A percentile compares a stretch with the other conserved stretches of the same genome.
Conservation (phyloP, 2,797 vertebrate genomes). For the Gymnoscopelus braueri region DNA sequence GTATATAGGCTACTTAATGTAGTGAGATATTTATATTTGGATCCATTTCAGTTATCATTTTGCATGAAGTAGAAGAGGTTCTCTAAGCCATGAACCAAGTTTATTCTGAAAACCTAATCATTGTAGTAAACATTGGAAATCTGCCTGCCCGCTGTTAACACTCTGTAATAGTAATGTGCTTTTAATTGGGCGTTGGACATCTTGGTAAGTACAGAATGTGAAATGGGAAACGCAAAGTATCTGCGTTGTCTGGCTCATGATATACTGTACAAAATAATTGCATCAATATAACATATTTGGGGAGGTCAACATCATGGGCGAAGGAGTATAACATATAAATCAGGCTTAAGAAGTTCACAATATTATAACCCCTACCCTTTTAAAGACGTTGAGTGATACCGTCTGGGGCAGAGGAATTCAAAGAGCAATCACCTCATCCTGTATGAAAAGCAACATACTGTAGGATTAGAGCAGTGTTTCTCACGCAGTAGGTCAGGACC, state of each 20-base stretch:
- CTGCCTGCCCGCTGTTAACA: slow-evolving; percentile 32
- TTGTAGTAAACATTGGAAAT: slow-evolving; percentile 49
- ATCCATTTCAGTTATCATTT: neutral
- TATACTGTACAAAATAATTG: slow-evolving; percentile 38
- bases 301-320: neutral
- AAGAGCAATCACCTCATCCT: too few species aligned
- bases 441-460: too few species aligned
- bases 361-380: too few species aligned
- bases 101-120: slow-evolving; percentile 35
- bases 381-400: too few species aligned
- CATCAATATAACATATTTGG: slow-evolving; percentile 21
- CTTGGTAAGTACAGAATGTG: slow-evolving; percentile 43
- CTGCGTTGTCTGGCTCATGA: slow-evolving; percentile 16
- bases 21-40: neutral
- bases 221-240: slow-evolving; percentile 20
- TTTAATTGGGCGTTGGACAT: slow-evolving; percentile 39
- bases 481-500: too few species aligned
- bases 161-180: slow-evolving; percentile 32
- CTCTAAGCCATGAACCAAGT: neutral
- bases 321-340: too few species aligned
- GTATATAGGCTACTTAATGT: neutral
- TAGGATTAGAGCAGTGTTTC: too few species aligned
- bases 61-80: slow-evolving; percentile 1
- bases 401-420: too few species aligned
- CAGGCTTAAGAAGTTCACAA: too few species aligned